Evolutionary conservation across 2,797 vertebrate genomes (phyloP).

Genomic region (Apogon talboti): DNA sequence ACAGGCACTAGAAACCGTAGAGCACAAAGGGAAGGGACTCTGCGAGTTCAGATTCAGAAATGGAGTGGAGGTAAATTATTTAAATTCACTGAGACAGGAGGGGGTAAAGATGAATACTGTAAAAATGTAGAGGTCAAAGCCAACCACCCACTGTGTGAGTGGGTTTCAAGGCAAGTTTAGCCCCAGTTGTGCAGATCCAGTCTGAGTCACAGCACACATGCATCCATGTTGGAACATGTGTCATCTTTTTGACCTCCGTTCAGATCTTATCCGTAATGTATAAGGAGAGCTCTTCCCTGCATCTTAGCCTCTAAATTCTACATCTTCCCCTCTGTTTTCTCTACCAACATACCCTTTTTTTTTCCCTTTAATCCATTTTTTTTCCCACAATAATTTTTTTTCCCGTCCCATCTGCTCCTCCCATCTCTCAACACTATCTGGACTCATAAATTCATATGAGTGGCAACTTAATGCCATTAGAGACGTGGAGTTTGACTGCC

Average conservation of each 20-base stretch:
- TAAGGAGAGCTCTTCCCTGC: constrained; percentile 49
- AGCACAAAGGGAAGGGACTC: background rate
- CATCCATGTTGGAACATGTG: constrained; percentile 19
- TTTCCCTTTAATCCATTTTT: constrained; percentile 34
- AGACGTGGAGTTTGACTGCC: constrained; percentile 30
- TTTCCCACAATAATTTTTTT: constrained; percentile 11
- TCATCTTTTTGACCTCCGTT: constrained; percentile 47
- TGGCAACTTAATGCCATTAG: constrained; percentile 56
- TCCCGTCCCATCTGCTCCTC: constrained; percentile 18
- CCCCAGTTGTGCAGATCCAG: background rate
- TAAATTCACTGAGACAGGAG: constrained; percentile 15
- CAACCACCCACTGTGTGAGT: background rate
- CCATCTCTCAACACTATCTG: constrained; percentile 35
- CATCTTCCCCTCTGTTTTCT: constrained; percentile 11
- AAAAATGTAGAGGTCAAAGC: constrained; percentile 24
- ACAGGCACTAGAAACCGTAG: too few species aligned
- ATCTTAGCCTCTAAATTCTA: constrained; percentile 50
- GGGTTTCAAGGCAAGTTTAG: constrained; percentile 10
- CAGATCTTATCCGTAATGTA: constrained; percentile 61
- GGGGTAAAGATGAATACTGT: constrained; percentile 24
- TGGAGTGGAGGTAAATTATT: constrained; percentile 15
- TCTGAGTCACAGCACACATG: constrained; percentile 12
- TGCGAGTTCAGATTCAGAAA: constrained; percentile 22
- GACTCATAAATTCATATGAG: constrained; percentile 57
- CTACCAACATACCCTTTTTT: background rate